These are phyloP conservation scores for Lysandra coridon DNA, from an alignment of 2,888 invertebrate genomes.

Conservation along the genomic window DNA sequence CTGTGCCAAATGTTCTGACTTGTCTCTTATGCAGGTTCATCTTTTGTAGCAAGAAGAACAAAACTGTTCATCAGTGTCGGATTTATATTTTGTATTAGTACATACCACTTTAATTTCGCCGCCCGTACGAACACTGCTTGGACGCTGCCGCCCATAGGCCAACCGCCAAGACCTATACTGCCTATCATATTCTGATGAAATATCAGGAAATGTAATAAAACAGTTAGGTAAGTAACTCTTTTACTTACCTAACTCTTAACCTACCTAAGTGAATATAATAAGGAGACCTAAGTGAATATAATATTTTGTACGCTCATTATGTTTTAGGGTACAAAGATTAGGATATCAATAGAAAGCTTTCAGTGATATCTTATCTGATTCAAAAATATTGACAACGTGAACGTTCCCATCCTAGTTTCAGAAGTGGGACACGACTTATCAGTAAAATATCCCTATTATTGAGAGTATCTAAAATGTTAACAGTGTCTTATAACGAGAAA, in stretches of 20 bases:
- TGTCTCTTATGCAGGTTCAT: neutral
- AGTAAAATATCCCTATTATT: neutral
- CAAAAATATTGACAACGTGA: neutral
- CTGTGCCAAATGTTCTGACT: neutral
- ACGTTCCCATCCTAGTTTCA: neutral
- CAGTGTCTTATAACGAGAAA: no score
- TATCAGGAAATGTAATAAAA: no score
- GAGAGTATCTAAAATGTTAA: neutral
- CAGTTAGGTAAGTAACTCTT: no score
- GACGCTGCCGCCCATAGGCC: no score
- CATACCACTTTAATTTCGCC: no score
- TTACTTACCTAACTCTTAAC: no score
- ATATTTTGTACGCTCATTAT: neutral
- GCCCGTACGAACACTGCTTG: no score
- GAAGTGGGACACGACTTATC: neutral
- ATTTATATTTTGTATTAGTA: no score
- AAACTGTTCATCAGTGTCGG: neutral
- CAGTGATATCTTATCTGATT: conserved; percentile 7
- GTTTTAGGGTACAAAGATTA: neutral
- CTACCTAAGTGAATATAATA: no score
- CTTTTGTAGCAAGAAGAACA: neutral
- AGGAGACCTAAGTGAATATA: no score
- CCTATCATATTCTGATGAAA: no score
- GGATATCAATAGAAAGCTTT: neutral
- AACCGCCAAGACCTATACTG: no score